Evolutionary conservation across 1,140 invertebrate genomes (phyloP), one percentile per base, ranked within the genome.

Genomic region (Cotesia vestalis): DNA sequence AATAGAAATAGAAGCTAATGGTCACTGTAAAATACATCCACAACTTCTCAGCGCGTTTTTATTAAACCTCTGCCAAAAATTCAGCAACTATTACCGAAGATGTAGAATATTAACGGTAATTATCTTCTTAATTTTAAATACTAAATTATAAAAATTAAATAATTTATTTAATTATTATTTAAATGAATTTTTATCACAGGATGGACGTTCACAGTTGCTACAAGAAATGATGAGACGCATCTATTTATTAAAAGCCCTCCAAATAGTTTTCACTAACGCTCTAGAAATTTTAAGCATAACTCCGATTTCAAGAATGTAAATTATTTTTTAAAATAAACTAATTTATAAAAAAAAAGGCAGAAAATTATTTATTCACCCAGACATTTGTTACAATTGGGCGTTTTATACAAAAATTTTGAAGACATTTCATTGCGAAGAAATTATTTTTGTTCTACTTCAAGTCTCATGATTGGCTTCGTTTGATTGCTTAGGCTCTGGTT

Each of bases 21-120:
- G 86, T 1, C 79, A 78, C 59, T 84, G 87, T 72, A 84, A 88
- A 67, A 83, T 91, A 52, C 84, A 88, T 52, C 88, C 91, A 1
- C 92, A 94, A 75, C 76, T 88, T 38, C 81, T 94, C n/a, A 90
- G 91, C 68, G 84, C 83, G 61, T 93, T 90, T 80, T 83, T 94
- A 5, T 89, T 86, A 63, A 83, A 81, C 34, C 83, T 93, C 75
- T 90, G 90, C n/a, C 87, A 88, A 52, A 78, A 88, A 11, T 91
- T 93, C 75, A 94, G 93, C 77, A 87, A 89, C 55, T 94, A 93
- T 76, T 94, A 94, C 80, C 87, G 90, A 72, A 88, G 88, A 81
- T 88, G 90, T 60, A 89, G 89, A 77, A 89, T 94, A 77, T 83
- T 94, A 76, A 89, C 88, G 62, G 92, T 92, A 87, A 88, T 82